Base-by-base conservation (phyloP, 2,888 invertebrate species). In the Hyposoter didymator region DNA sequence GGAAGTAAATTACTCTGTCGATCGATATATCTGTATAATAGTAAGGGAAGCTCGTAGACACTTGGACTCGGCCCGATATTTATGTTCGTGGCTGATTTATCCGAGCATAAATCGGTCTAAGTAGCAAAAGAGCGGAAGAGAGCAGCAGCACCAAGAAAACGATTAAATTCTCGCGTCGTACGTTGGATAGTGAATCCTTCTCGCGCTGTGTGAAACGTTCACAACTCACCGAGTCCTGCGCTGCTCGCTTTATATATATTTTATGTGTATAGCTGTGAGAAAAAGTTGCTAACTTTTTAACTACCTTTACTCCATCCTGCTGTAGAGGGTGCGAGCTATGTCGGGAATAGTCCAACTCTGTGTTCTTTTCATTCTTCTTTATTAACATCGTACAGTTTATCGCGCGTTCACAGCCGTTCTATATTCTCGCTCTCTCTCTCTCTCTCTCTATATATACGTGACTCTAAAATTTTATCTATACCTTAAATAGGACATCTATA, bases 71-170 rank as follows among this genome's bases (percentile, higher is more conserved):
- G 81, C 64, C 79, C 80, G 89, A 89, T 90, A 89, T 90, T 91
- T 91, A 90, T 89, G 88, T 87, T 87, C 78, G 79, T 75, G 69
- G 76, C 86, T 90, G 90, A 90, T 91, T 91, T 90, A 91, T 90
- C 84, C 62, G 12, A 55, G 80, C 72, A 73, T 82, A 87, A 88
- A 88, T 90, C 87, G 89, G 84, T 75, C 84, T 73, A 84, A 86
- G 84, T 84, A 83, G 81, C 64, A 78, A 84, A 74, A 80, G 83
- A 73, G 78, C 78, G 74, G 76, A 64, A 74, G 78, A 78, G 70
- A 79, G 78, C 28, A 28, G 78, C 28, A 28, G 28, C 67, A 74
- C 75, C 75, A 78, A 74, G 78, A 79, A 84, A 76, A 82, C 84
- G 88, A 89, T 89, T 88, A 89, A 89, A 88, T 88, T 88, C 80